Conservation (phyloP, 2,888 invertebrate species). For the Epirrhoe alternata region DNA sequence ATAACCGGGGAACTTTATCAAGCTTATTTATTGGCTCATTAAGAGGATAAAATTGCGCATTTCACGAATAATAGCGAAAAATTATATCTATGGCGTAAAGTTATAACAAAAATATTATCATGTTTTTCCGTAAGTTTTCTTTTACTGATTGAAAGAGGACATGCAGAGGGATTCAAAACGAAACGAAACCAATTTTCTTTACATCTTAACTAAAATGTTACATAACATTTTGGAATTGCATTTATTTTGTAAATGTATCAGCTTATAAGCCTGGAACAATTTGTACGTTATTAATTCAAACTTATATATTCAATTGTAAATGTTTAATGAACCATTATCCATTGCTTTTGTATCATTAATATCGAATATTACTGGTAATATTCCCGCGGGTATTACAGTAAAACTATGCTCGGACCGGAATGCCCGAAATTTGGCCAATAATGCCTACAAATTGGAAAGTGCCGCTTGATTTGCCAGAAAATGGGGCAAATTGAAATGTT, state of each 20-base stretch:
- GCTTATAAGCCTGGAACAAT: constrained; percentile 7
- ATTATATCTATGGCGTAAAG: not conserved
- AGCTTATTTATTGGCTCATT: constrained; percentile 79
- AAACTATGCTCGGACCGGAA: constrained; percentile 64
- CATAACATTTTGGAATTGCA: not conserved
- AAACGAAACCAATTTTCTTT: not conserved
- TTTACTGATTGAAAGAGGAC: not conserved
- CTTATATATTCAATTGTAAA: constrained; percentile 39
- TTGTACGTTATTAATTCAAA: constrained; percentile 24
- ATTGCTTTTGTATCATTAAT: constrained; percentile 72
- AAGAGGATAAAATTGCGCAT: constrained; percentile 55
- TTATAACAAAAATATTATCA: not conserved
- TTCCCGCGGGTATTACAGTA: constrained; percentile 63
- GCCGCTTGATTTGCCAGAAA: constrained; percentile 71
- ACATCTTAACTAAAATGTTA: not conserved
- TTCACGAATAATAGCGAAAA: constrained; percentile 38
- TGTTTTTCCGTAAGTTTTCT: not conserved
- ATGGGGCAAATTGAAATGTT: constrained; percentile 72
- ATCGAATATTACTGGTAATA: constrained; percentile 68
- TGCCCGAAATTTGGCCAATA: constrained; percentile 68
- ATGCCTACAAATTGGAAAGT: constrained; percentile 67
- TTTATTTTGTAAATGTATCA: not conserved
- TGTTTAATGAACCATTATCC: constrained; percentile 63
- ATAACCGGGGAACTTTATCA: constrained; percentile 74
- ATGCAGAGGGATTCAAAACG: not conserved